A percentile compares a stretch with the other conserved stretches of the same genome.
Conservation (phyloP, 2,113 vertebrate species). For the Ictalurus punctatus region DNA sequence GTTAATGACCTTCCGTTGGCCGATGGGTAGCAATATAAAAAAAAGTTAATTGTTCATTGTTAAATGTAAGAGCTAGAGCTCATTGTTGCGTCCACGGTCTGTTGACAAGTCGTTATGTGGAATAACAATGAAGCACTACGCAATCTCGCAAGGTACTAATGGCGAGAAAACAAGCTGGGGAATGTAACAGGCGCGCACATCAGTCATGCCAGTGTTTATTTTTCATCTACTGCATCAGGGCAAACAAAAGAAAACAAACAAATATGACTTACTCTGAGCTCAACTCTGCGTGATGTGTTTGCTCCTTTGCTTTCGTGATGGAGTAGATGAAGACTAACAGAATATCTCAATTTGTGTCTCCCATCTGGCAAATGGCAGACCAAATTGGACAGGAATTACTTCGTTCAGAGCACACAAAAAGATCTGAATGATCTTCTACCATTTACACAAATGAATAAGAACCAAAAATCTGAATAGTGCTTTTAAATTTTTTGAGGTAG, state of each 20-base stretch:
- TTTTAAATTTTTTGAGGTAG: neutral
- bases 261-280: slow-evolving; percentile 16
- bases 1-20: neutral
- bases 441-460: neutral
- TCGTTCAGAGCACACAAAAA: neutral
- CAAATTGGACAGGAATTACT: neutral
- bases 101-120: neutral
- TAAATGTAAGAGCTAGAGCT: neutral
- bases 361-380: neutral
- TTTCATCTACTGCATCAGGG: neutral
- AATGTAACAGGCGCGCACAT: neutral
- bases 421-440: neutral
- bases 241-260: neutral
- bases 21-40: neutral
- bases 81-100: neutral
- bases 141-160: neutral
- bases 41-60: neutral
- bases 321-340: neutral
- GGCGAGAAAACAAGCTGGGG: neutral
- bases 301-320: neutral
- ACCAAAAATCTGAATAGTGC: neutral
- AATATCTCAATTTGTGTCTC: neutral
- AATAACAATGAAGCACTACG: neutral
- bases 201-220: slow-evolving; percentile 25
- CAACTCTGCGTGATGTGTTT: neutral